phyloP scores from a whole-genome alignment of 2,113 vertebrate species.

The Anser brachyrhynchus region DNA sequence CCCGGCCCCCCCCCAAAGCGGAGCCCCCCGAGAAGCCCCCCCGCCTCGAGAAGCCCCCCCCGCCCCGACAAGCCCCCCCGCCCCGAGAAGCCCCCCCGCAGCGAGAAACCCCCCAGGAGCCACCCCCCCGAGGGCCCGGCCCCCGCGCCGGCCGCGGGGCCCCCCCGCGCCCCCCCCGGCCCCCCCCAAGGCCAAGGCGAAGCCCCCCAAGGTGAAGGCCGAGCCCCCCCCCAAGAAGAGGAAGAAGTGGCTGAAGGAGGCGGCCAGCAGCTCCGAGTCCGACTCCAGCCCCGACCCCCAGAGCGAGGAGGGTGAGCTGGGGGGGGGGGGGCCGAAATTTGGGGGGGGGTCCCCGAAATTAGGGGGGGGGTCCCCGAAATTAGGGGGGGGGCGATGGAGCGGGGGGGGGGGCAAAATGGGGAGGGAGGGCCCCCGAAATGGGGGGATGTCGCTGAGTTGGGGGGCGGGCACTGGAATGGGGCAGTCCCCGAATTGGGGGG shows the following conservation, averaged over 20 bases:
- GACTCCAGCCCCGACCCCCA: constrained; percentile 86
- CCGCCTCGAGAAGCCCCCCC: neutral
- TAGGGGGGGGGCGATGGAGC: too few relatives aligned
- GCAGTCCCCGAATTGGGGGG: too few relatives aligned
- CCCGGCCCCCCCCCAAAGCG: constrained; percentile 25
- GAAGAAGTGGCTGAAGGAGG: constrained; percentile 92
- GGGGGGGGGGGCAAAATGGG: too few relatives aligned
- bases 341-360: too few relatives aligned
- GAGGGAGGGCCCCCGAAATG: too few relatives aligned
- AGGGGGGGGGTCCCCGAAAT: neutral
- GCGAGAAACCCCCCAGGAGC: constrained; percentile 68
- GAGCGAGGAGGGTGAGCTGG: constrained; percentile 86
- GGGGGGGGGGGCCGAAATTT: neutral
- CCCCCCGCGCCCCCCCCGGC: constrained; percentile 44
- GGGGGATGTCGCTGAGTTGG: too few relatives aligned
- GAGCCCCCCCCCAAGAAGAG: constrained; percentile 93
- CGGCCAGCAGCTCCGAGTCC: constrained; percentile 79
- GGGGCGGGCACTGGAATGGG: too few relatives aligned
- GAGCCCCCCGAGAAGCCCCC: constrained; percentile 28
- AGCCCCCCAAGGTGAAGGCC: constrained; percentile 84
- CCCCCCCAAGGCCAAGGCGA: constrained; percentile 72
- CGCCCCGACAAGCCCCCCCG: constrained; percentile 49
- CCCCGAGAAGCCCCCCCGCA: neutral
- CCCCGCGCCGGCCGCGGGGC: constrained; percentile 1
- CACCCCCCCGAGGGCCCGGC: neutral